Base-by-base conservation (phyloP, 2,888 invertebrate genomes). In the Polyommatus icarus region DNA sequence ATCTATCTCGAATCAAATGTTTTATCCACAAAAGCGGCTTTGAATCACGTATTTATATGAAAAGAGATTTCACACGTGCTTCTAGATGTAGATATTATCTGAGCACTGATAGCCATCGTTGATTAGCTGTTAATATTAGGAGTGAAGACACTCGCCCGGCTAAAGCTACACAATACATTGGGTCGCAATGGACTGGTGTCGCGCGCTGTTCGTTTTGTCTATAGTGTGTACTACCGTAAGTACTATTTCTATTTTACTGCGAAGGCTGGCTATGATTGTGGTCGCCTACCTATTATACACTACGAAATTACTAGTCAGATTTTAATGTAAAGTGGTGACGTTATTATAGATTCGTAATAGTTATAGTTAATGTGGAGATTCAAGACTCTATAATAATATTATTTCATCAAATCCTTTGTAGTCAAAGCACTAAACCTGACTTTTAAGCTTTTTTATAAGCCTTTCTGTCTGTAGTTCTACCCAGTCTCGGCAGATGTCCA, bases 21-120 rank as follows among this genome's bases (percentile, higher is more conserved):
- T 73, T 46, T 20, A 72, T n/a, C 15, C 10, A 50, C 54, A 29
- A 29, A 54, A 75, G 46, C 54, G 29, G 50, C 20, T 67, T 76
- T 57, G 15, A 78, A 76, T 79, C 81, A 81, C 81, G 80, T 81
- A 80, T 32, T 76, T 29, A n/a, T 57, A n/a, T 71, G 72, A 76
- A 50, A 50, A 29, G 61, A 75, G 71, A 78, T 78, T 50, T 77
- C 32, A 76, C 67, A 78, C 81, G 81, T 81, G 80, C 81, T 75
- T 78, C 71, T 32, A 40, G 40, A 76, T 67, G 77, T 79, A 50
- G 77, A 61, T 71, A 76, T 50, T 79, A 80, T 79, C 79, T 78
- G 71, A 76, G 7, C 20, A 77, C 76, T 78, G 78, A 78, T 80
- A 80, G 59, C 76, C 29, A 46, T 29, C 29, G 8, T 20, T 36